phyloP scores from a whole-genome alignment of 2,888 invertebrate genomes.

The Acrobasis repandana region DNA sequence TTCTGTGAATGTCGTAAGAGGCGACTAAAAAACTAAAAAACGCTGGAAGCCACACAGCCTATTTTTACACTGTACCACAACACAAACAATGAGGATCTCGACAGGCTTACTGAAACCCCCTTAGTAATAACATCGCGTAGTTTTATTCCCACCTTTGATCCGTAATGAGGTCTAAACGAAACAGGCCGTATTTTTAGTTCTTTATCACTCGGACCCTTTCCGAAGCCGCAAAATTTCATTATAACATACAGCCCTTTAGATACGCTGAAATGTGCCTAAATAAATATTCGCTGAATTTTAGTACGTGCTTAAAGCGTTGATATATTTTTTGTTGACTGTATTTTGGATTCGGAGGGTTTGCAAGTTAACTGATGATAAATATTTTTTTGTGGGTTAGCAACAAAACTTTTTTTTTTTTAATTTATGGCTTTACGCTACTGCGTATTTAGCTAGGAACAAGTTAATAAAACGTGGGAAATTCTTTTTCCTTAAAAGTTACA shows the following conservation, averaged over 20 bases:
- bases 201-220: background rate
- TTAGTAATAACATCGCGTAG: background rate
- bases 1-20: no score
- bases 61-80: no score
- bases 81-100: background rate
- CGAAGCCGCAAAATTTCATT: constrained; percentile 10
- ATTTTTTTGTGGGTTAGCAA: background rate
- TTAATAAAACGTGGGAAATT: no score
- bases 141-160: constrained; percentile 7
- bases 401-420: background rate
- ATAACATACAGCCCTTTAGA: background rate
- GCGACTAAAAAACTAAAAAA: no score
- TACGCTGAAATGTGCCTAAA: constrained; percentile 11
- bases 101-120: background rate
- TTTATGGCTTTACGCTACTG: no score
- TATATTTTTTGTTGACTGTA: constrained; percentile 5
- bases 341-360: background rate
- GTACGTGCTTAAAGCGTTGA: background rate
- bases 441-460: no score
- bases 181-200: constrained; percentile 14
- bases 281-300: constrained; percentile 8
- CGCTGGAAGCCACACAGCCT: no score
- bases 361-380: background rate
- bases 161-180: constrained; percentile 10
- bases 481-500: no score